These are phyloP conservation scores for Drosophila tanythrix DNA, from an alignment of 2,888 invertebrate species.

Conservation along the genomic window DNA sequence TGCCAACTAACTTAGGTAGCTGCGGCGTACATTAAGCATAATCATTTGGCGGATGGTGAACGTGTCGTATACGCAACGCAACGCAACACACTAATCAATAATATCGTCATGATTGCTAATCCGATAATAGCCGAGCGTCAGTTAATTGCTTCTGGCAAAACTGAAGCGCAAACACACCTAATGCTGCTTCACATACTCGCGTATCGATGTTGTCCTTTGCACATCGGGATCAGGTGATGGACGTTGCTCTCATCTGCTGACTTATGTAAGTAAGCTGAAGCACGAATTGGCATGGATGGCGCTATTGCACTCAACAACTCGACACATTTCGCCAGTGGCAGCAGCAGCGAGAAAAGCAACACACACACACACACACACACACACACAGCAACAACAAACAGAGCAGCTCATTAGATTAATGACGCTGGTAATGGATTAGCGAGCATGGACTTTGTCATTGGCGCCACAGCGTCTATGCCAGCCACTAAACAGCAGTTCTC, in stretches of 20 bases:
- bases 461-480: constrained; percentile 58
- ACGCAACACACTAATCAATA: constrained; percentile 41
- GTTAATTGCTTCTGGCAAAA: constrained; percentile 49
- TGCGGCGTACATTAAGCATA: not conserved
- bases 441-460: constrained; percentile 64
- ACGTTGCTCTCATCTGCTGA: constrained; percentile 50
- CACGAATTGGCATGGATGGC: constrained; percentile 36
- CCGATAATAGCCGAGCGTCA: constrained; percentile 44
- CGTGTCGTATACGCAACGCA: constrained; percentile 44
- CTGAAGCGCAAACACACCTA: not conserved
- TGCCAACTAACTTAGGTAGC: not conserved
- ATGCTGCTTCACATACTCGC: not conserved
- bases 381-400: constrained; percentile 38
- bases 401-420: constrained; percentile 78
- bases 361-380: constrained; percentile 1
- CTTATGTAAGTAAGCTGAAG: constrained; percentile 63
- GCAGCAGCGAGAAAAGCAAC: constrained; percentile 24
- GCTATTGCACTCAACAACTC: constrained; percentile 40
- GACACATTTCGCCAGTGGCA: constrained; percentile 52
- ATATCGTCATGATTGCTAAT: constrained; percentile 27
- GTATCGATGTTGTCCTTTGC: constrained; percentile 57
- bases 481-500: constrained; percentile 61
- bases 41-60: constrained; percentile 17
- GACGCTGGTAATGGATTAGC: constrained; percentile 79
- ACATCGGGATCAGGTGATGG: constrained; percentile 65